Evolutionary conservation across 2,113 vertebrate species (phyloP).

Genomic region (Kryptolebias marmoratus): DNA sequence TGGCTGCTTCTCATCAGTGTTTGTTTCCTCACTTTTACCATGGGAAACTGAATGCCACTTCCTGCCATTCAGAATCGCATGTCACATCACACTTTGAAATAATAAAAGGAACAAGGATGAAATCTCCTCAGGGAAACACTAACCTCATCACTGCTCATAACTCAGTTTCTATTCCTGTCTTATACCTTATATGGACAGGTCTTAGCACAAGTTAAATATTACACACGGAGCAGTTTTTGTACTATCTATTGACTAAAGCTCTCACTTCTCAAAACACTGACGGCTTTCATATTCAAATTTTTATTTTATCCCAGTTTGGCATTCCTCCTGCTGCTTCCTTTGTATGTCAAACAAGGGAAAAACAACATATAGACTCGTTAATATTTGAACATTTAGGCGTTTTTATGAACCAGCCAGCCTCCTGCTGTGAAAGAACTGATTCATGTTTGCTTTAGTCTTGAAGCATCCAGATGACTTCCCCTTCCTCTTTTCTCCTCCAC

Average conservation of each 20-base stretch:
- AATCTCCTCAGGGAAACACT: constrained; percentile 41
- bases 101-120: constrained; percentile 65
- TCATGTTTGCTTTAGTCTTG: too few species aligned
- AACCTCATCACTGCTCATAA: constrained; percentile 39
- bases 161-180: constrained; percentile 33
- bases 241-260: not conserved
- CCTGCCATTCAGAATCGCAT: constrained; percentile 73
- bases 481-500: too few species aligned
- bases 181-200: constrained; percentile 23
- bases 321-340: not conserved
- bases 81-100: constrained; percentile 56
- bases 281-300: not conserved
- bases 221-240: not conserved
- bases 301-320: not conserved
- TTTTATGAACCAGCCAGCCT: too few species aligned
- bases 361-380: too few species aligned
- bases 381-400: too few species aligned
- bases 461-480: too few species aligned
- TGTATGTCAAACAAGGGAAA: not conserved
- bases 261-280: constrained; percentile 16
- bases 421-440: too few species aligned
- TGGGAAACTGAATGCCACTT: constrained; percentile 71
- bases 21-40: constrained; percentile 61
- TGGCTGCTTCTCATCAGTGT: constrained; percentile 44
- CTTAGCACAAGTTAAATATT: not conserved